Evolutionary conservation across 2,888 invertebrate species (phyloP), one percentile per base, ranked within the genome.

Genomic region (Pecten maximus): DNA sequence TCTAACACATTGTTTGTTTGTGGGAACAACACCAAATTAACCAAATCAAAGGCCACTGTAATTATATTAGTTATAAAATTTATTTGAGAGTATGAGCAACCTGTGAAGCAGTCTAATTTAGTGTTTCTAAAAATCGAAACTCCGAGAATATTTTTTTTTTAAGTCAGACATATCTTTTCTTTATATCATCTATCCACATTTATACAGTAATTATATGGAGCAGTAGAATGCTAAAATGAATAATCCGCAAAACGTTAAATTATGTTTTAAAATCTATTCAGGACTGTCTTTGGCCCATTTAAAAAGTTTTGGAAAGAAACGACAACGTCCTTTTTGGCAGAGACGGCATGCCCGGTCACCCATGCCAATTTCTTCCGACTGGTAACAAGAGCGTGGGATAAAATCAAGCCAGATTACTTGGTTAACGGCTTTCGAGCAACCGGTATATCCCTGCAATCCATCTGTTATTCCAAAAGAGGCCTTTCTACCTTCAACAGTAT

Each of bases 281-380:
- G 74, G 40, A 44, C 88, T 60, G 60, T 40, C 28, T 86, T 88
- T 88, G 88, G 90, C 23, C 90, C 88, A 40, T 35, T 90, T 40
- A 90, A 90, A 54, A 90, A 87, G 3, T 87, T 87, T n/a, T 88
- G 54, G 88, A 74, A 40, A 16, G 48, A 60, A 50, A 35, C 44
- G 19, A 39, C 40, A 16, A 28, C 86, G 4, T 19, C 88, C 28
- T 88, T 90, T 6, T 23, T 23, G 10, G 48, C 19, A n/a, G 90
- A 90, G 28, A 88, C 90, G 12, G n/a, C n/a, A n/a, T n/a, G n/a
- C n/a, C n/a, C n/a, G n/a, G n/a, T n/a, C n/a, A n/a, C n/a, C n/a
- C n/a, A 88, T 87, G 90, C 40, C 4, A 86, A 74, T 3, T 90
- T 90, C 50, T 90, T 90, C 40, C 88, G 88, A 16, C 86, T 90